Conservation (phyloP, 2,888 invertebrate genomes). For the Troglohyphantes excavatus region DNA sequence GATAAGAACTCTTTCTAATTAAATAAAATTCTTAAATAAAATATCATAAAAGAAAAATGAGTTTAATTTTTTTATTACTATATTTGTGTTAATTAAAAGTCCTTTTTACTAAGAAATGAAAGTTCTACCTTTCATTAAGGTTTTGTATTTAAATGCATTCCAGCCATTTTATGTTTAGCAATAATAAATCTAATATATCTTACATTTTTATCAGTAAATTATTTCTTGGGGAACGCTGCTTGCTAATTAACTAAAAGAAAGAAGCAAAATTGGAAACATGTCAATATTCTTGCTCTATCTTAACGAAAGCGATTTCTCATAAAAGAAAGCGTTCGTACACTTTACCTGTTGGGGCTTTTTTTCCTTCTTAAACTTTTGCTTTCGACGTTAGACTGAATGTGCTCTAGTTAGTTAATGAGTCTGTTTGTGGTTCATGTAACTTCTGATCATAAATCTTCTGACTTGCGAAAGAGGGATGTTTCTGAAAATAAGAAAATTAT, state of each 20-base stretch:
- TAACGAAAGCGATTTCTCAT: neutral
- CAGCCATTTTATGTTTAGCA: neutral
- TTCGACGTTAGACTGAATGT: neutral
- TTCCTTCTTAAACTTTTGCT: neutral
- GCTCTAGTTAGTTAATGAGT: neutral
- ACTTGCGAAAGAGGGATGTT: neutral
- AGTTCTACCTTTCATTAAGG: too few species aligned
- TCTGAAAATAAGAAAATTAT: neutral
- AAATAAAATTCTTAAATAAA: too few species aligned
- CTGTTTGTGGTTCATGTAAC: neutral
- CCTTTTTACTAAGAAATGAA: too few species aligned
- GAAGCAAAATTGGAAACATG: slow-evolving; percentile 17
- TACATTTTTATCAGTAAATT: neutral
- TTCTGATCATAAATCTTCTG: neutral
- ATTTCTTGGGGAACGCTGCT: slow-evolving; percentile 3
- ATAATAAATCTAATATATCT: neutral
- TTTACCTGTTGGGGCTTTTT: neutral
- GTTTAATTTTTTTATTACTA: too few species aligned
- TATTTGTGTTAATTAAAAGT: too few species aligned
- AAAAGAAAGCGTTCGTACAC: neutral
- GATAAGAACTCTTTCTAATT: too few species aligned
- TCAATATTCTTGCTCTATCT: slow-evolving; percentile 6
- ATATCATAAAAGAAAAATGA: too few species aligned
- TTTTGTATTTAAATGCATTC: too few species aligned
- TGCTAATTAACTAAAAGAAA: slow-evolving; percentile 22